Base-by-base conservation (phyloP, 2,113 vertebrate species). In the Nanorana parkeri region DNA sequence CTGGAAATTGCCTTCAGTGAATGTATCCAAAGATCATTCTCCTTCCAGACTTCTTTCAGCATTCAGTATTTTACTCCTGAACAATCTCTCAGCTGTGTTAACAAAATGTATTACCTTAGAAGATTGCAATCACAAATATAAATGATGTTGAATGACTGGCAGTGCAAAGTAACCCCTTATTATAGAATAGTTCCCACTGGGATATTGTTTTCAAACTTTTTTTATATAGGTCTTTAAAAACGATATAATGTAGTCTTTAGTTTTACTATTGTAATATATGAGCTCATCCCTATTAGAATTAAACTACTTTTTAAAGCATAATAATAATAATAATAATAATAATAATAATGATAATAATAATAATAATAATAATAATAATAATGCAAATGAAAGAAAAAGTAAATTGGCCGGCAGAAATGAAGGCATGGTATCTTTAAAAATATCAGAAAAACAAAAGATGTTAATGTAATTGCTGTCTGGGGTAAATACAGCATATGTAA, bases 181-280 rank as follows among this genome's bases (percentile, higher is more conserved):
- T 74, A 73, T 56, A 66, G 52, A 74, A n/a, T 47, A 56, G 60
- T 54, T 74, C 60, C 65, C 52, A 54, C 36, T 66, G 60, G 7
- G 69, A 74, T 81, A 74, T 74, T 74, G 79, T 20, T 65, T 65
- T 81, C 29, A 65, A 64, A 74, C 60, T 74, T 81, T 81, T 74
- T 21, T 51, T 41, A 72, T 81, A 51, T 47, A 61, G 65, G 47
- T 20, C 16, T 55, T 65, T 81, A 74, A 81, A 80, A n/a, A n/a
- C n/a, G n/a, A n/a, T n/a, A 56, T 55, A 81, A 73, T 56, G 1
- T 55, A 66, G 26, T 20, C 5, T 81, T 51, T 20, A 66, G 54
- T 54, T 79, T 26, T 71, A 23, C 32, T 21, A 28, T 47, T 17
- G n/a, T 69, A 80, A 81, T 81, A 24, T 5, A 10, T 73, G n/a